Conservation (phyloP, 2,113 vertebrate genomes). For the Thalassoma bifasciatum region DNA sequence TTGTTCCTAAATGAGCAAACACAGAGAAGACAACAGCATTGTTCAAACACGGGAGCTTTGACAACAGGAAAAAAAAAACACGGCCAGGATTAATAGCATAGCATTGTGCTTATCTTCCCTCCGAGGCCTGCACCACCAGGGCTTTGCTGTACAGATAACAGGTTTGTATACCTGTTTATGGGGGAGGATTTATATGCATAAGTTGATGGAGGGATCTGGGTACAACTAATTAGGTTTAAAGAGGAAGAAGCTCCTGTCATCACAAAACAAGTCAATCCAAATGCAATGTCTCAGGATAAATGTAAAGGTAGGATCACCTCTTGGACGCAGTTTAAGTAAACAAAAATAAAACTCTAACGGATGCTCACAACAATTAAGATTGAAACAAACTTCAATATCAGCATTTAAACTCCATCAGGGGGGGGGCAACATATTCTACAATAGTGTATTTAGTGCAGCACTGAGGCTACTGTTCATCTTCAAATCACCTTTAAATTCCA, state of each 20-base stretch:
- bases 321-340: background rate
- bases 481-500: background rate
- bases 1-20: constrained; percentile 99
- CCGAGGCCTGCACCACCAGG: constrained; percentile 31
- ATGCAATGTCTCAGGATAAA: background rate
- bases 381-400: no score
- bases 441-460: no score
- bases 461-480: no score
- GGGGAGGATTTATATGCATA: constrained; percentile 1
- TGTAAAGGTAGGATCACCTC: background rate
- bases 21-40: constrained; percentile 94
- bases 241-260: background rate
- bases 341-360: no score
- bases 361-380: no score
- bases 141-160: constrained; percentile 55
- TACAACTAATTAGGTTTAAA: background rate
- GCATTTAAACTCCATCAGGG: no score
- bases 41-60: constrained; percentile 89
- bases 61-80: constrained; percentile 81
- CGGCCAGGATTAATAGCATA: constrained; percentile 79
- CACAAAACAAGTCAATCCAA: constrained; percentile 11
- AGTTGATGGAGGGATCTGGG: constrained; percentile 1
- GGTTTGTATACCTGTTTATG: background rate
- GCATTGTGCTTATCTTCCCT: constrained; percentile 63
- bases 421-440: no score